Base-by-base conservation (phyloP, 2,113 vertebrate species). In the Rostratula benghalensis region DNA sequence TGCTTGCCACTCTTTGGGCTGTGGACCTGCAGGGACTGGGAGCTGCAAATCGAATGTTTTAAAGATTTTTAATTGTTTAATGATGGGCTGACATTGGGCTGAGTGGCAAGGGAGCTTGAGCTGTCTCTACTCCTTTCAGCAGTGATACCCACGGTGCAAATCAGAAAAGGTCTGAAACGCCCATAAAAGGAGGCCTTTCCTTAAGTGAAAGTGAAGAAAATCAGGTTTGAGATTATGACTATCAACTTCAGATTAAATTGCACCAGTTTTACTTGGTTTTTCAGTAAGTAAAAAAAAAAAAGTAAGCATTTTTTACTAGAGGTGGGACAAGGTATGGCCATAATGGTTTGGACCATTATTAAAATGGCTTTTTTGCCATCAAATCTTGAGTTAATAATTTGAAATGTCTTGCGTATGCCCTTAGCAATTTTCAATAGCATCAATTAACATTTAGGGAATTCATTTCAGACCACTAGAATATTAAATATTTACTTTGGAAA, bases 361-460 rank as follows among this genome's bases (percentile, higher is more conserved):
- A 79, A 68, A 89, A 94, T 46, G 56, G 22, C 46, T 82, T 48
- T 35, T 90, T 75, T 81, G 73, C 91, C 5, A 48, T 76, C 75
- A 78, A 65, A 64, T 64, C 51, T 27, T 2, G 6, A 22, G 30
- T 74, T 93, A 82, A 84, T 97, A 78, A 69, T 46, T 35, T 80
- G 74, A 39, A 94, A 85, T 48, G 64, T 73, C 95, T 95, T 76
- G 87, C 80, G 70, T 75, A 20, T 83, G 92, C 96, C 96, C 87
- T 75, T 74, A 71, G 94, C 74, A 15, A 79, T 96, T 93, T 96
- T 83, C 79, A 93, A 82, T 85, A 30, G 93, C 80, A 68, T 97
- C 96, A 94, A 63, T 97, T 97, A 97, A 95, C 94, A 95, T 95
- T 97, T 97, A 93, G 90, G 74, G 96, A 96, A 95, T 91, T 91